phyloP scores from a whole-genome alignment of 2,888 invertebrate species.

The Callosobruchus maculatus region DNA sequence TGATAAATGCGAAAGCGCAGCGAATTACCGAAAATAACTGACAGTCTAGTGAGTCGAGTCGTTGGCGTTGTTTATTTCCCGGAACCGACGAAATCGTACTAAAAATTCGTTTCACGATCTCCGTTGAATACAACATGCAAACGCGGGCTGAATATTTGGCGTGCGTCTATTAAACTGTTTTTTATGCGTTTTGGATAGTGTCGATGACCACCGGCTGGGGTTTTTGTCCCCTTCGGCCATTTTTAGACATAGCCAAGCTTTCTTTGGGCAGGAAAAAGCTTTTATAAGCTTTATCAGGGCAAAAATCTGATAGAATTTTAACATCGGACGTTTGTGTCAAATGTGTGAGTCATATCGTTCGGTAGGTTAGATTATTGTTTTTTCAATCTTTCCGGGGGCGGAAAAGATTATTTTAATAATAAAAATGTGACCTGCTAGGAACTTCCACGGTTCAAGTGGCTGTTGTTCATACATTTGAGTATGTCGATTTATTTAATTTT shows the following conservation, averaged over 20 bases:
- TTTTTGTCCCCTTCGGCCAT: not conserved
- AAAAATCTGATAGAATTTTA: too few relatives aligned
- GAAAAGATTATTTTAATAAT: too few relatives aligned
- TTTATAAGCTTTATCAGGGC: too few relatives aligned
- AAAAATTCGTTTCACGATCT: not conserved
- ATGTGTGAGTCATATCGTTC: too few relatives aligned
- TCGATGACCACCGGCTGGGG: not conserved
- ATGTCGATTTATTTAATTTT: too few relatives aligned
- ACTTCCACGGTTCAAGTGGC: too few relatives aligned
- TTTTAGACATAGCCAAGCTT: not conserved
- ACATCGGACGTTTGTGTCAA: too few relatives aligned
- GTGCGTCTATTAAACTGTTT: not conserved
- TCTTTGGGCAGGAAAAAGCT: too few relatives aligned
- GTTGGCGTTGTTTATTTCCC: not conserved
- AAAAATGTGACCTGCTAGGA: too few relatives aligned
- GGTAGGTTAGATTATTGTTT: too few relatives aligned
- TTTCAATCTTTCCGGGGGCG: too few relatives aligned
- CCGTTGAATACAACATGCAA: not conserved
- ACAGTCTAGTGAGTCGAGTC: not conserved
- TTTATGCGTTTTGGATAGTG: not conserved
- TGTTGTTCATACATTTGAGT: too few relatives aligned
- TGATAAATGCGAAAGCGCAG: not conserved
- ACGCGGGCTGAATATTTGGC: not conserved
- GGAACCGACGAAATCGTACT: not conserved
- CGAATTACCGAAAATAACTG: not conserved